Conservation (phyloP, 2,113 vertebrate genomes). For the Pogona vitticeps region DNA sequence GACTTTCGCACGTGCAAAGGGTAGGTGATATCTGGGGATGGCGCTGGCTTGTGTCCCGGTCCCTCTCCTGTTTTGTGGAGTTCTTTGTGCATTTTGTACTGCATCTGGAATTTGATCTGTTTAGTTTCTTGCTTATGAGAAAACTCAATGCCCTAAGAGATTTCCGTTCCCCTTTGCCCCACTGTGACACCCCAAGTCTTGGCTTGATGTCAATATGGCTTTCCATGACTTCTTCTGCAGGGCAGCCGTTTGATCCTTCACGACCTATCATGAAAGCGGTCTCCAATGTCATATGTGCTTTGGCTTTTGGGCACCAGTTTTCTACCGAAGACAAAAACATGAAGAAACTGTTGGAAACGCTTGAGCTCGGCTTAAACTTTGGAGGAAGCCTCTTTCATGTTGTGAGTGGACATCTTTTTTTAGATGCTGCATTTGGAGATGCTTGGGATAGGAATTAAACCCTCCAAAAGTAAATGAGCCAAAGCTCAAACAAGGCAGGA, state of each 20-base stretch:
- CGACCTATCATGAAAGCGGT: slow-evolving; percentile 17
- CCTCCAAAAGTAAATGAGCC: too few relatives aligned
- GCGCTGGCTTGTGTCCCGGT: background rate
- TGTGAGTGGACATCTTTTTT: background rate
- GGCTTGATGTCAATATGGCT: too few relatives aligned
- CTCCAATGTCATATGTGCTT: background rate
- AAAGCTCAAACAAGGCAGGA: too few relatives aligned
- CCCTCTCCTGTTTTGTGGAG: too few relatives aligned
- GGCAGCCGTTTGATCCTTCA: slow-evolving; percentile 40
- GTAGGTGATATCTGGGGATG: background rate
- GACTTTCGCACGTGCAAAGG: slow-evolving; percentile 44
- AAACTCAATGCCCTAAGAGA: too few relatives aligned
- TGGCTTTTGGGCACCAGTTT: background rate
- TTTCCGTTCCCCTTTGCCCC: too few relatives aligned
- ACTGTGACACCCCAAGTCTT: too few relatives aligned
- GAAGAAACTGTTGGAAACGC: background rate
- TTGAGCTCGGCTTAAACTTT: background rate
- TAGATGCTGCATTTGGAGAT: background rate
- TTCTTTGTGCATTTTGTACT: too few relatives aligned
- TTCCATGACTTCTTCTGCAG: slow-evolving; percentile 1
- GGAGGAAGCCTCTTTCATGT: background rate
- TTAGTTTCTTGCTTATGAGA: too few relatives aligned
- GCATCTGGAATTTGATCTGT: too few relatives aligned
- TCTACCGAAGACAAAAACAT: background rate
- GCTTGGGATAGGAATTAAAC: too few relatives aligned